Percentiles rank a stretch among this genome's conserved stretches.
phyloP scores from a whole-genome alignment of 2,797 vertebrate species.

The Argentina silus region DNA sequence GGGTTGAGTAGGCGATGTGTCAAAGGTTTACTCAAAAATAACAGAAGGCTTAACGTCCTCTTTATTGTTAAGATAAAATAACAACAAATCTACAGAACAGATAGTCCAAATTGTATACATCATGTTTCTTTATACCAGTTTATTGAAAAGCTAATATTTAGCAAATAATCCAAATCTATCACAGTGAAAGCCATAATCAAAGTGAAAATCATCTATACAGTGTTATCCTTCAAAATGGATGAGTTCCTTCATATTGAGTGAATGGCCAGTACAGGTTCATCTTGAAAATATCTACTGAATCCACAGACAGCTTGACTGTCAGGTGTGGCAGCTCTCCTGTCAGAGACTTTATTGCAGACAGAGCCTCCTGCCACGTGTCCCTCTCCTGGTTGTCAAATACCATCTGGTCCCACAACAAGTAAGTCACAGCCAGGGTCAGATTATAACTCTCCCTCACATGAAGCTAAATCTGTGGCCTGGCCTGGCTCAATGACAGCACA shows the following conservation, averaged over 20 bases:
- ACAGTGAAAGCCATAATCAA: no score
- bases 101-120: no score
- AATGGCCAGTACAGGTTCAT: not conserved
- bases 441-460: constrained; percentile 67
- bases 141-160: no score
- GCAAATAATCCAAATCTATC: no score
- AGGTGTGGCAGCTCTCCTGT: not conserved
- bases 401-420: constrained; percentile 72
- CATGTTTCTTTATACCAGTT: no score
- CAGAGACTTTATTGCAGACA: constrained; percentile 29
- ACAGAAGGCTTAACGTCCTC: no score
- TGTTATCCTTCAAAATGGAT: not conserved
- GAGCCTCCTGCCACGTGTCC: constrained; percentile 38
- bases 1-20: not conserved
- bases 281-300: not conserved
- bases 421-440: constrained; percentile 64
- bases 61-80: no score
- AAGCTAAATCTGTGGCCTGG: constrained; percentile 55
- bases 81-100: no score
- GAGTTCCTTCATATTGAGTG: not conserved
- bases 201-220: not conserved
- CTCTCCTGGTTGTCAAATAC: constrained; percentile 60
- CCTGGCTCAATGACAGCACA: constrained; percentile 63
- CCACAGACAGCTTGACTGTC: constrained; percentile 8
- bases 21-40: no score